phyloP scores from a whole-genome alignment of 2,797 vertebrate species.

The Varecia variegata region DNA sequence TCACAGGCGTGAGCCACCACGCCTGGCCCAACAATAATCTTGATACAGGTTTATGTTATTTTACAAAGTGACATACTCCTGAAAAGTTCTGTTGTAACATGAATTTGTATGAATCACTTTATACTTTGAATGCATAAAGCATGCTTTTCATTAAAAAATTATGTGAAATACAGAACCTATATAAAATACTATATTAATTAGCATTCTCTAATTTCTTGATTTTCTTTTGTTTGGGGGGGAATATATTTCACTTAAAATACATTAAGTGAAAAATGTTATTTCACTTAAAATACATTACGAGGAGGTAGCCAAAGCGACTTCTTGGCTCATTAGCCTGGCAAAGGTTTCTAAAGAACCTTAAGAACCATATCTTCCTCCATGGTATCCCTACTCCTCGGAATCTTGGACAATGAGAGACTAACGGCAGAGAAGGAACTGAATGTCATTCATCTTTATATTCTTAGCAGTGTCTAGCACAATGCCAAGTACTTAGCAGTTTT shows the following conservation, averaged over 20 bases:
- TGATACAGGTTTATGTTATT: background rate
- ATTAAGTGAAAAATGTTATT: background rate
- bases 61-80: background rate
- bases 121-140: background rate
- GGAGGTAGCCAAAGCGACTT: background rate
- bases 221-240: constrained; percentile 13
- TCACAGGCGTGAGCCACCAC: too few relatives aligned
- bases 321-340: background rate
- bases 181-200: background rate
- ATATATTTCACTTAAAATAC: constrained; percentile 23
- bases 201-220: background rate
- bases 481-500: background rate
- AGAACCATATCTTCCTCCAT: background rate
- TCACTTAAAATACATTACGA: constrained; percentile 21
- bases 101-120: constrained; percentile 33
- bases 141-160: constrained; percentile 20
- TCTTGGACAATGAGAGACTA: background rate
- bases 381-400: background rate
- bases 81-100: constrained; percentile 20
- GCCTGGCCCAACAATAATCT: background rate
- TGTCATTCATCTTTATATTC: background rate
- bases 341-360: constrained; percentile 32
- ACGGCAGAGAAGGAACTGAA: background rate
- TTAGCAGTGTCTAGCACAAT: background rate
- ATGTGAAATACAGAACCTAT: background rate